Conservation (phyloP, 2,113 vertebrate genomes). For the Ceratotherium simum region DNA sequence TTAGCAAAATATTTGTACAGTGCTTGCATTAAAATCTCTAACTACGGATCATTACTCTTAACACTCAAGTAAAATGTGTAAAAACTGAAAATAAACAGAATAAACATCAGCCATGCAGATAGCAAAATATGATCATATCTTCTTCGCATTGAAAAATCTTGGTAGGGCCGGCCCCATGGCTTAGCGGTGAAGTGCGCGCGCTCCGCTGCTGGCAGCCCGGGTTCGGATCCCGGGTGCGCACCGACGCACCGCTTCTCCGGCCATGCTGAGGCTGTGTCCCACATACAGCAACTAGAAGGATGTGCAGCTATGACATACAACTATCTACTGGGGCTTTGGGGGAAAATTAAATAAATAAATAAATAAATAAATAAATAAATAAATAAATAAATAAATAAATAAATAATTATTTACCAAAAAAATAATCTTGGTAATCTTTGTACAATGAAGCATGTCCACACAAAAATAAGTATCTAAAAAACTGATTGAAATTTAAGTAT, state of each 20-base stretch:
- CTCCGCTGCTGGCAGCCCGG: too few species aligned
- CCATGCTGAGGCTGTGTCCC: too few species aligned
- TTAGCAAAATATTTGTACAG: neutral
- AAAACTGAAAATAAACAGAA: neutral
- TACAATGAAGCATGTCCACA: neutral
- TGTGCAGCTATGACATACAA: too few species aligned
- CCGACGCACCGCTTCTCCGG: too few species aligned
- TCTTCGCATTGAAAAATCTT: neutral
- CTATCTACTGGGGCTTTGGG: too few species aligned
- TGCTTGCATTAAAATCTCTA: constrained; percentile 23
- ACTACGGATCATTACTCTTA: constrained; percentile 18
- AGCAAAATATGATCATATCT: neutral
- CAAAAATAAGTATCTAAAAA: constrained; percentile 37
- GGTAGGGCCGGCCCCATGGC: neutral
- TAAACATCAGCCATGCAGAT: neutral
- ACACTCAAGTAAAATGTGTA: constrained; percentile 43
- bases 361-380: too few species aligned
- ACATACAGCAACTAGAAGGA: too few species aligned
- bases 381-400: too few species aligned
- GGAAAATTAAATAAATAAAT: too few species aligned
- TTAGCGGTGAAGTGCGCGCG: too few species aligned
- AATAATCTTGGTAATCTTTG: neutral
- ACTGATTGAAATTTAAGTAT: neutral
- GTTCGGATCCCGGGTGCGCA: too few species aligned
- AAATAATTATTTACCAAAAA: too few species aligned